Conservation (phyloP, 1,140 invertebrate genomes). For the Callitettix versicolor region DNA sequence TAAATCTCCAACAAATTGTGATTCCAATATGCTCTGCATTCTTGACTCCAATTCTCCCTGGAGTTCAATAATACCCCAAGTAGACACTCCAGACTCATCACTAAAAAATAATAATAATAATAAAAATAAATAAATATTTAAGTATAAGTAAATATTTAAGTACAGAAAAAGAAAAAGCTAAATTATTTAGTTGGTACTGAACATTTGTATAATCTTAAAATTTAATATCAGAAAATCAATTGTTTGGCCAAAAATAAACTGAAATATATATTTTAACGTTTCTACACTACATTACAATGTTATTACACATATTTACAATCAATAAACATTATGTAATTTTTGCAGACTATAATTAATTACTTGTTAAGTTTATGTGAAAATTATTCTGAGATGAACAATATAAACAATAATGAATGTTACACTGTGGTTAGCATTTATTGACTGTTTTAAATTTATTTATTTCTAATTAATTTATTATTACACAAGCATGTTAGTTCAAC, state of each 20-base stretch:
- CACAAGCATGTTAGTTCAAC: too few species aligned
- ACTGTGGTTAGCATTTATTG: too few species aligned
- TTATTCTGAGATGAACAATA: too few species aligned
- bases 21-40: constrained; percentile 40
- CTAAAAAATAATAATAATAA: neutral
- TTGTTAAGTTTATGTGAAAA: too few species aligned
- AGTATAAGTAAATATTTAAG: neutral
- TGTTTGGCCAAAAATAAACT: neutral
- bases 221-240: neutral
- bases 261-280: too few species aligned
- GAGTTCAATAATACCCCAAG: constrained; percentile 75
- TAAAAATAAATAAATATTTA: neutral
- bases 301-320: too few species aligned
- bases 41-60: constrained; percentile 72
- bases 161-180: neutral
- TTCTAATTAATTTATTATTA: too few species aligned
- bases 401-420: too few species aligned
- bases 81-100: constrained; percentile 29
- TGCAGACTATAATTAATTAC: too few species aligned
- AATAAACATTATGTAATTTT: too few species aligned
- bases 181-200: neutral
- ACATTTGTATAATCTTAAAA: neutral
- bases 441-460: too few species aligned
- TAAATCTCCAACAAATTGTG: constrained; percentile 68
- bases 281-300: too few species aligned